These are phyloP conservation scores for Caretta caretta DNA, from an alignment of 2,113 vertebrate species.

Conservation along the genomic window DNA sequence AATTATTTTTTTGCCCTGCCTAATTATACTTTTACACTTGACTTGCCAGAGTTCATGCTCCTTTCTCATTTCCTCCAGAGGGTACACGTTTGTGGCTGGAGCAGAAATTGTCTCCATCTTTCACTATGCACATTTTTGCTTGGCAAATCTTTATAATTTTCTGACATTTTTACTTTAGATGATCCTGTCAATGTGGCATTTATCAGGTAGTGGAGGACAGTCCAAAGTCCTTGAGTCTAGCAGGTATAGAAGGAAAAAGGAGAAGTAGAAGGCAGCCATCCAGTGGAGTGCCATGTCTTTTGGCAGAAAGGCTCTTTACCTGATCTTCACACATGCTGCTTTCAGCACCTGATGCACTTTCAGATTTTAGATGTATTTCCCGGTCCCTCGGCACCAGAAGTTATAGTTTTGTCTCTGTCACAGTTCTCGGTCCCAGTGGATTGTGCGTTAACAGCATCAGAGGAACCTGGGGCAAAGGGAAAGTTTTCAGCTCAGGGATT, in stretches of 20 bases:
- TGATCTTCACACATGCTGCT: fast-evolving
- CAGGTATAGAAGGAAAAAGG: not conserved
- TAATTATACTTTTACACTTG: not conserved
- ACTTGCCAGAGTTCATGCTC: not conserved
- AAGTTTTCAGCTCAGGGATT: not conserved
- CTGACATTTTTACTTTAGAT: not conserved
- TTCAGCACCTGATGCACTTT: fast-evolving
- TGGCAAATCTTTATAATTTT: not conserved
- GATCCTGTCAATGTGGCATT: not conserved
- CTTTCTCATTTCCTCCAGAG: not conserved
- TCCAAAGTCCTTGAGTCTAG: not conserved
- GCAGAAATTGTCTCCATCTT: not conserved
- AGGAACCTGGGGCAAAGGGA: fast-evolving
- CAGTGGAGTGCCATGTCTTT: not conserved
- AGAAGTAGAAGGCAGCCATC: not conserved
- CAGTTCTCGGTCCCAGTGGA: fast-evolving
- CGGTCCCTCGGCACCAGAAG: fast-evolving
- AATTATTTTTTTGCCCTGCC: not conserved
- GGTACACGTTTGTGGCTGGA: not conserved
- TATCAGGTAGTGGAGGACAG: not conserved
- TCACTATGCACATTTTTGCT: not conserved
- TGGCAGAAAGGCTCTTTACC: not conserved
- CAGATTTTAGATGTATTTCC: fast-evolving
- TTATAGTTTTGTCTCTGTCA: not conserved
- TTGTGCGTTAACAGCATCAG: not conserved